These are phyloP conservation scores for Drosophila repleta DNA, from an alignment of 1,140 invertebrate species.

Conservation along the genomic window DNA sequence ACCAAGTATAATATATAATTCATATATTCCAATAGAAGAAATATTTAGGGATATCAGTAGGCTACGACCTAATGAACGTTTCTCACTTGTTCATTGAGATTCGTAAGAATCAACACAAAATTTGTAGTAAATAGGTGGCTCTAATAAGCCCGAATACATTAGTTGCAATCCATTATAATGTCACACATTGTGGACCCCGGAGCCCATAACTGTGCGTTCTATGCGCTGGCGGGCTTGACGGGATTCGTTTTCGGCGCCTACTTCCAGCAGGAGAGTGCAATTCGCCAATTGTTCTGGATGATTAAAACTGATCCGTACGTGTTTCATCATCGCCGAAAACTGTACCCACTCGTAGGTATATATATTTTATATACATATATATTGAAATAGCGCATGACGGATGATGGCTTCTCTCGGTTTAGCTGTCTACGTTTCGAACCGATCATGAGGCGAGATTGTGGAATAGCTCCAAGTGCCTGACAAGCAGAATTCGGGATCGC, in stretches of 20 bases:
- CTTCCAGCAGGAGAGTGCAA: slow-evolving; percentile 59
- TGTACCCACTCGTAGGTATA: slow-evolving; percentile 58
- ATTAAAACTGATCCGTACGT: slow-evolving; percentile 57
- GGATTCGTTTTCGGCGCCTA: slow-evolving; percentile 64
- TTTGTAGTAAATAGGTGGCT: slow-evolving; percentile 25
- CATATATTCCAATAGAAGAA: too few relatives aligned
- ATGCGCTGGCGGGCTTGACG: slow-evolving; percentile 47
- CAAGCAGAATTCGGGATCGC: slow-evolving; percentile 44
- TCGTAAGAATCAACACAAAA: slow-evolving; percentile 22
- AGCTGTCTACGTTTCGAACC: slow-evolving; percentile 62
- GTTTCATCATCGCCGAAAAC: slow-evolving; percentile 55
- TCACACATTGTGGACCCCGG: slow-evolving; percentile 32
- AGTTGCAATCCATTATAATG: slow-evolving; percentile 26
- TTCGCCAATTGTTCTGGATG: slow-evolving; percentile 41
- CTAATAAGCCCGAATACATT: not conserved
- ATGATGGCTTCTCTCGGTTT: not conserved
- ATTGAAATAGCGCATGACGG: too few relatives aligned
- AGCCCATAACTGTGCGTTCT: slow-evolving; percentile 47
- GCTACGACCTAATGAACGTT: not conserved
- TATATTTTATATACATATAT: not conserved
- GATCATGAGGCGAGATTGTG: slow-evolving; percentile 62
- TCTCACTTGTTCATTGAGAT: not conserved
- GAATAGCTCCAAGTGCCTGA: slow-evolving; percentile 24
- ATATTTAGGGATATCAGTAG: not conserved
- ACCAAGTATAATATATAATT: too few relatives aligned